Conservation (phyloP, 2,888 invertebrate species). For the Tetheella fluctuosa region DNA sequence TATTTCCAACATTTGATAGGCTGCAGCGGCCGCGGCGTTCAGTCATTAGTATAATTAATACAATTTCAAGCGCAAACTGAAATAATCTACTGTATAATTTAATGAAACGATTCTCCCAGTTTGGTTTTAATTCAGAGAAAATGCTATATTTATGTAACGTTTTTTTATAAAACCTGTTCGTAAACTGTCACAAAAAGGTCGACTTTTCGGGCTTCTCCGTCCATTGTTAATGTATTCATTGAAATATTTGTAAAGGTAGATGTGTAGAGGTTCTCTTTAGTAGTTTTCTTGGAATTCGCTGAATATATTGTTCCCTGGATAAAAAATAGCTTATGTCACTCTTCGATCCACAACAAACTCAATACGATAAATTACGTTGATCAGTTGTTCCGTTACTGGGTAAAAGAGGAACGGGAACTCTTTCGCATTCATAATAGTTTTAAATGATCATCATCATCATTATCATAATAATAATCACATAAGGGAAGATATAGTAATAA, state of each 20-base stretch:
- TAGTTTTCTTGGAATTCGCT: neutral
- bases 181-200: neutral
- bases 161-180: neutral
- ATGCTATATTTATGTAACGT: neutral
- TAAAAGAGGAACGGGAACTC: too few species aligned
- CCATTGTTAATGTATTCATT: neutral
- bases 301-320: neutral
- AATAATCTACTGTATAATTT: conserved; percentile 26
- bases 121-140: conserved; percentile 3
- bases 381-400: too few species aligned
- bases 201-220: neutral
- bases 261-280: neutral
- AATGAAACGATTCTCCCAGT: conserved; percentile 17
- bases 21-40: conserved; percentile 13
- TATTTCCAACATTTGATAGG: conserved; percentile 16
- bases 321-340: too few species aligned
- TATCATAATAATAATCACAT: too few species aligned
- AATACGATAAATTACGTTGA: too few species aligned
- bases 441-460: too few species aligned
- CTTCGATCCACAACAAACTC: too few species aligned
- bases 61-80: conserved; percentile 23
- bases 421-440: too few species aligned
- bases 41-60: conserved; percentile 33
- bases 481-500: too few species aligned
- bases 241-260: neutral